phyloP scores from a whole-genome alignment of 2,113 vertebrate genomes.

The Ornithorhynchus anatinus region DNA sequence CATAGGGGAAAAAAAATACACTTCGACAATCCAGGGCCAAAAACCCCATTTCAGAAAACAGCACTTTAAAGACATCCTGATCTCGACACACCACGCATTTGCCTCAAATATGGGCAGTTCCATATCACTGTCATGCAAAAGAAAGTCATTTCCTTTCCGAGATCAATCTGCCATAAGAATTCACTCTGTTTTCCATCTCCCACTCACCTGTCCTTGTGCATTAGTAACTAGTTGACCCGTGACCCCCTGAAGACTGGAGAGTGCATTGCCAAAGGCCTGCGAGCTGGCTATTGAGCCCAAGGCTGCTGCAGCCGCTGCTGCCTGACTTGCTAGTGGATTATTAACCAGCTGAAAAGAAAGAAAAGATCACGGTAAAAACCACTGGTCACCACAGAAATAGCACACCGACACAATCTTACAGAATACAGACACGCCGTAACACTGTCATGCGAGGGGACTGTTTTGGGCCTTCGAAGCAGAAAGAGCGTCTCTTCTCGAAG shows the following conservation, averaged over 20 bases:
- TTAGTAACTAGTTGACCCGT: constrained; percentile 98
- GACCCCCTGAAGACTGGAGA: constrained; percentile 95
- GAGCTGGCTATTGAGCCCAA: constrained; percentile 94
- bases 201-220: constrained; percentile 98
- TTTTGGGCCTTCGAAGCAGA: neutral
- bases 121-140: constrained; percentile 67
- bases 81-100: constrained; percentile 71
- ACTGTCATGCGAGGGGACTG: neutral
- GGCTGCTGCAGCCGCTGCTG: constrained; percentile 85
- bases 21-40: constrained; percentile 7
- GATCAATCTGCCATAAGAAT: constrained; percentile 69
- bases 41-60: constrained; percentile 34
- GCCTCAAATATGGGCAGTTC: constrained; percentile 42
- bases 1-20: constrained; percentile 17
- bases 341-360: constrained; percentile 84
- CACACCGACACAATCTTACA: neutral
- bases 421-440: neutral
- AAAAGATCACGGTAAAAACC: constrained; percentile 57
- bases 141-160: constrained; percentile 66
- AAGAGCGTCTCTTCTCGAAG: too few relatives aligned
- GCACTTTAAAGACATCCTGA: constrained; percentile 42
- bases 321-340: constrained; percentile 95
- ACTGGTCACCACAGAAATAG: constrained; percentile 2
- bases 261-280: constrained; percentile 92
- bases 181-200: constrained; percentile 63